Evolutionary conservation across 2,113 vertebrate genomes (phyloP).

Genomic region (Zapornia atra): DNA sequence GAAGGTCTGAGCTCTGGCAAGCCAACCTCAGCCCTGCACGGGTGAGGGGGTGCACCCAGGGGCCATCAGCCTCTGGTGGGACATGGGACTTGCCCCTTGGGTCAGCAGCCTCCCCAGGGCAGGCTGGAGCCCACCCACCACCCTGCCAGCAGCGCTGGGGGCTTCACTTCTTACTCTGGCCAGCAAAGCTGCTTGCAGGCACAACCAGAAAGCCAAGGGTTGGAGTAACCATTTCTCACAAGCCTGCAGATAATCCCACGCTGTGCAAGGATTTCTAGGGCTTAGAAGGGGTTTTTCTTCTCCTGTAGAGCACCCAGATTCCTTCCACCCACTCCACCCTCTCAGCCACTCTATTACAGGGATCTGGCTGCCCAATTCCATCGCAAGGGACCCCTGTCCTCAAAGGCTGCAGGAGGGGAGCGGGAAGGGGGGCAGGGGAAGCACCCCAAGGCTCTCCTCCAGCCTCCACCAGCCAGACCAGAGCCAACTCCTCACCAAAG

Average conservation of each 20-base stretch:
- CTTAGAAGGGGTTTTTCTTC: background rate
- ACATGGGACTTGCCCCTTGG: background rate
- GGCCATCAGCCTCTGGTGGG: background rate
- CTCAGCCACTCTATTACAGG: background rate
- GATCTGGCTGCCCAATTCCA: background rate
- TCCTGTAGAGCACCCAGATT: background rate
- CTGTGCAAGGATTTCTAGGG: background rate
- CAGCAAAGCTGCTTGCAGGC: background rate
- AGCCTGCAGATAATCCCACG: background rate
- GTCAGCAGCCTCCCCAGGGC: background rate
- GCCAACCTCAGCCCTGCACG: background rate
- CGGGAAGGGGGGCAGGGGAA: background rate
- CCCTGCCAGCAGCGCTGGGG: background rate
- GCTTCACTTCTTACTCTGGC: background rate
- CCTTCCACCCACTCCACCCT: background rate
- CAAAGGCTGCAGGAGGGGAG: background rate
- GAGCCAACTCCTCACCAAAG: background rate
- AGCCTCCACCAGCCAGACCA: background rate
- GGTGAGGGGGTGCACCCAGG: background rate
- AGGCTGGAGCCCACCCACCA: background rate
- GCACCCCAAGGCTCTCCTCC: background rate
- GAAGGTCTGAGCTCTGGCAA: background rate
- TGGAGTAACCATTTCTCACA: background rate
- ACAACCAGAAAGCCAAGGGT: background rate
- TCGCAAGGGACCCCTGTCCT: background rate